Evolutionary conservation across 1,140 invertebrate species (phyloP).

Genomic region (Zaprionus gabonicus): DNA sequence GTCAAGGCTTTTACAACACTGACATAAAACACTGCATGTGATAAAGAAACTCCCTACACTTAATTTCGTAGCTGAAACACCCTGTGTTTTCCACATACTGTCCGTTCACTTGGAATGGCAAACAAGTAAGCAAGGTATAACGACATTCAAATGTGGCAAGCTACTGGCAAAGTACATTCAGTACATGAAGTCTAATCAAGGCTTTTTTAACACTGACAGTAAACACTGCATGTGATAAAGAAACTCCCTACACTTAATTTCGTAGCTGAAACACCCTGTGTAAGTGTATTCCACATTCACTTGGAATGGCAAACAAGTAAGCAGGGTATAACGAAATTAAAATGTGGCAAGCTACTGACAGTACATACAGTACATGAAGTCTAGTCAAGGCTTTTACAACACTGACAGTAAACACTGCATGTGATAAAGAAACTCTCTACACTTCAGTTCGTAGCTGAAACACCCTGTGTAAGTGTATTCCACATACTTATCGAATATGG

Average conservation of each 20-base stretch:
- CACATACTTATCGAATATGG: constrained; percentile 3
- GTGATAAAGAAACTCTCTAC: background rate
- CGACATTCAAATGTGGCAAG: too few relatives aligned
- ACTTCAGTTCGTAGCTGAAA: background rate
- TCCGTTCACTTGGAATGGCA: too few relatives aligned
- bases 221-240: too few relatives aligned
- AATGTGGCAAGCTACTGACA: constrained; percentile 8
- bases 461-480: constrained; percentile 6
- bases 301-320: constrained; percentile 59
- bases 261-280: too few relatives aligned
- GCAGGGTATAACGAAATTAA: constrained; percentile 37
- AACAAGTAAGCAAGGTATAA: too few relatives aligned
- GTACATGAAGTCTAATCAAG: too few relatives aligned
- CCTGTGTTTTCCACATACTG: background rate
- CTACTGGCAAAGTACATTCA: too few relatives aligned
- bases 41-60: background rate
- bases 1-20: background rate
- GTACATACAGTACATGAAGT: background rate
- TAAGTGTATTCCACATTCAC: constrained; percentile 39
- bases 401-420: too few relatives aligned
- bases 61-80: background rate
- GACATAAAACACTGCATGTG: too few relatives aligned
- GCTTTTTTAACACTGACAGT: too few relatives aligned
- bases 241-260: too few relatives aligned
- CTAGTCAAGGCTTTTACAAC: too few relatives aligned